These are phyloP conservation scores for Apamea epomidion DNA, from an alignment of 2,888 invertebrate genomes.

Conservation along the genomic window DNA sequence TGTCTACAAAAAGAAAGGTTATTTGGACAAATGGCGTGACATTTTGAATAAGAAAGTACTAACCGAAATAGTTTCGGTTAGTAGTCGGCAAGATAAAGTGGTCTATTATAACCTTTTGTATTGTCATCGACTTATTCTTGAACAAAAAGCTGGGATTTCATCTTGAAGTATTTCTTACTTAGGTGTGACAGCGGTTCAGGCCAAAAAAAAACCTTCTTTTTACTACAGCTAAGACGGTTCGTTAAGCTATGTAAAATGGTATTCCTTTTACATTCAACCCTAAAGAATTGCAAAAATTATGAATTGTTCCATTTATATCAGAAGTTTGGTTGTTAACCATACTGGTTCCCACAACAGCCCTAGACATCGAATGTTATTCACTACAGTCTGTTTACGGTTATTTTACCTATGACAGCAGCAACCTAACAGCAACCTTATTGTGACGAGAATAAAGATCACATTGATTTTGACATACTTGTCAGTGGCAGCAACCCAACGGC, in stretches of 20 bases:
- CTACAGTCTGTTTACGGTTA: too few relatives aligned
- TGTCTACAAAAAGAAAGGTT: conserved; percentile 16
- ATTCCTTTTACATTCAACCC: neutral
- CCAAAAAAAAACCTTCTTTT: neutral
- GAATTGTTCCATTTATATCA: neutral
- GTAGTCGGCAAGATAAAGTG: conserved; percentile 7
- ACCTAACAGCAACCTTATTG: too few relatives aligned
- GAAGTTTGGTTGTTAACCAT: neutral
- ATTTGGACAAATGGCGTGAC: conserved; percentile 26
- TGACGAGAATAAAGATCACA: too few relatives aligned
- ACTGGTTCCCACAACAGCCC: neutral
- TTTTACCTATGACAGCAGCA: too few relatives aligned
- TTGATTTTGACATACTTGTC: too few relatives aligned
- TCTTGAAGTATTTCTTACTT: neutral
- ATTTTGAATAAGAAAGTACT: conserved; percentile 28
- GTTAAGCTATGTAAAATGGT: neutral
- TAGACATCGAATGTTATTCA: neutral
- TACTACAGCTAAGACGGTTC: neutral
- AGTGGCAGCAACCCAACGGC: too few relatives aligned
- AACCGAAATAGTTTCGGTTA: conserved; percentile 28
- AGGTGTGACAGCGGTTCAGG: neutral
- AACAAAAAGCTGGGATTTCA: neutral
- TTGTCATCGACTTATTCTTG: neutral
- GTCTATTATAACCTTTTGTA: neutral
- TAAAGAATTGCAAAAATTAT: neutral